Conservation (phyloP, 2,113 vertebrate species). For the Butorides virescens region DNA sequence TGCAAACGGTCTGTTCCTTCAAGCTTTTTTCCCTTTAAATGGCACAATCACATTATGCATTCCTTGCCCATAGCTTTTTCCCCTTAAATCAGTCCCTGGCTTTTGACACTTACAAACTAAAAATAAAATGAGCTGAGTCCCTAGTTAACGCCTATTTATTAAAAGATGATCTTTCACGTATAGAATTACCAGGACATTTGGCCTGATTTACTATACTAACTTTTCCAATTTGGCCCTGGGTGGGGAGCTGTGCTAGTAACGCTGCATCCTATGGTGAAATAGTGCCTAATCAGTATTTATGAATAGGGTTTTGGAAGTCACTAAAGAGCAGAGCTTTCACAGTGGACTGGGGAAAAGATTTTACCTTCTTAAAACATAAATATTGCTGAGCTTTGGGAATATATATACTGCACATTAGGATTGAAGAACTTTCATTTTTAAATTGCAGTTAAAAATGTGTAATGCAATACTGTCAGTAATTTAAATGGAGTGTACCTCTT, state of each 20-base stretch:
- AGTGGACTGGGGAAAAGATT: background rate
- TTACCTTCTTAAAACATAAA: conserved; percentile 64
- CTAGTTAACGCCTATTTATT: conserved; percentile 66
- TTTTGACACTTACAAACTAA: conserved; percentile 45
- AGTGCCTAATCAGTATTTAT: conserved; percentile 76
- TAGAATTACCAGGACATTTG: conserved; percentile 37
- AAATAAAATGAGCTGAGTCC: conserved; percentile 21
- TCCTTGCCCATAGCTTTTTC: background rate
- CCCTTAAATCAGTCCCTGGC: background rate
- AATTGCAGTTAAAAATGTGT: conserved; percentile 66
- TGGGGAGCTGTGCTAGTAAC: conserved; percentile 36
- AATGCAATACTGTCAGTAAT: conserved; percentile 67
- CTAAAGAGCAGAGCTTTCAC: conserved; percentile 59
- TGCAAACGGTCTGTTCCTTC: background rate
- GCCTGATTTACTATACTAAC: conserved; percentile 70
- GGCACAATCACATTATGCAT: background rate
- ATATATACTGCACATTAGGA: background rate
- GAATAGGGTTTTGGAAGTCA: conserved; percentile 71
- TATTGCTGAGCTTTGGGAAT: conserved; percentile 57
- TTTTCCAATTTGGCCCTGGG: conserved; percentile 54
- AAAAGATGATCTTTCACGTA: conserved; percentile 67
- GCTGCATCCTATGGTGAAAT: conserved; percentile 59
- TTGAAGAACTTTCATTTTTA: conserved; percentile 52
- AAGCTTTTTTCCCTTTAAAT: background rate
- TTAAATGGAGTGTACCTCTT: conserved; percentile 67